phyloP scores from a whole-genome alignment of 2,888 invertebrate species.

The Acleris holmiana region DNA sequence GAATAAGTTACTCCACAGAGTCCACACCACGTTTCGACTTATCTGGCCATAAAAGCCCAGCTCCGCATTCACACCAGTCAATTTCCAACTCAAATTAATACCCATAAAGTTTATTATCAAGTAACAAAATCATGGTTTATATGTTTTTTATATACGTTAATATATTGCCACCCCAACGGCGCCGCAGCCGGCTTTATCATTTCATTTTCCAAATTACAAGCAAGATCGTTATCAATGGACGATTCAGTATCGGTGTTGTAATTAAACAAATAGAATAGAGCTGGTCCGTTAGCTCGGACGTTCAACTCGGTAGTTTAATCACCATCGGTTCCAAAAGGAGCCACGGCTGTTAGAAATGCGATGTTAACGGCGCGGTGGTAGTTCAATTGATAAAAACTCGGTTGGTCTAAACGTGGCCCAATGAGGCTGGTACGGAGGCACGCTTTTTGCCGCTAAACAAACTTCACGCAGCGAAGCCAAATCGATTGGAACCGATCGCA shows the following conservation, averaged over 20 bases:
- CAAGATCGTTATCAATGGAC: constrained; percentile 59
- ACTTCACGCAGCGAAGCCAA: constrained; percentile 77
- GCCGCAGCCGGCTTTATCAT: constrained; percentile 67
- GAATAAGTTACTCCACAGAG: constrained; percentile 59
- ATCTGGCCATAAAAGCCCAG: not conserved
- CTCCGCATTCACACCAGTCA: not conserved
- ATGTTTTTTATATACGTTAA: constrained; percentile 29
- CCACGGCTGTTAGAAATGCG: constrained; percentile 25
- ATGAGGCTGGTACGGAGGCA: constrained; percentile 58
- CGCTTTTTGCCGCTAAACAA: constrained; percentile 73
- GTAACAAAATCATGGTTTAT: not conserved
- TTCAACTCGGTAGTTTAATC: constrained; percentile 48
- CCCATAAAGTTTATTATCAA: constrained; percentile 7
- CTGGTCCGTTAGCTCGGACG: constrained; percentile 55
- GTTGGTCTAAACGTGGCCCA: constrained; percentile 61
- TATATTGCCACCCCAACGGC: constrained; percentile 54
- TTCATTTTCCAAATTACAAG: constrained; percentile 70
- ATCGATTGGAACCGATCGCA: constrained; percentile 78
- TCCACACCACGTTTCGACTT: constrained; percentile 44
- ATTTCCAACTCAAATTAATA: not conserved
- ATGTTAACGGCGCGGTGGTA: constrained; percentile 17
- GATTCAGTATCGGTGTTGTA: constrained; percentile 39
- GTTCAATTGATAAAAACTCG: constrained; percentile 51
- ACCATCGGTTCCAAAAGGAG: constrained; percentile 12
- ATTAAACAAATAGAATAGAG: constrained; percentile 46